These are phyloP conservation scores for Colostygia pectinataria DNA, from an alignment of 2,888 invertebrate species.

Conservation along the genomic window DNA sequence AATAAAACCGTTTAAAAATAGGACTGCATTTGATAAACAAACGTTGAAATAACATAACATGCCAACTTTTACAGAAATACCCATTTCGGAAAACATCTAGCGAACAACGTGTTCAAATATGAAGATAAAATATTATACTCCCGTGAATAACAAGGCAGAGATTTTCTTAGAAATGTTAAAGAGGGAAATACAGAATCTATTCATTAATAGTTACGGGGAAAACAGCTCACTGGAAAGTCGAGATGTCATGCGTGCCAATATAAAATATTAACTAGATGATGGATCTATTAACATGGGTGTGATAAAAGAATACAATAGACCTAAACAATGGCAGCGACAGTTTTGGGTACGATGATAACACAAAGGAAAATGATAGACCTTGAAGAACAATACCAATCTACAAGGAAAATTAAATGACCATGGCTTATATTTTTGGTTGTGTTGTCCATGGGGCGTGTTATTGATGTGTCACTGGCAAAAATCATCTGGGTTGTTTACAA, in stretches of 20 bases:
- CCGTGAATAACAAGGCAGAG: slow-evolving; percentile 1
- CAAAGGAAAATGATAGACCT: slow-evolving; percentile 6
- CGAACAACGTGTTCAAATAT: slow-evolving; percentile 7
- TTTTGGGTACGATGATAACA: slow-evolving; percentile 5
- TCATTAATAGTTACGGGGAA: slow-evolving; percentile 3
- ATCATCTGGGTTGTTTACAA: slow-evolving; percentile 10
- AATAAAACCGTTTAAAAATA: too few relatives aligned
- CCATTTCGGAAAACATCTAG: slow-evolving; percentile 2
- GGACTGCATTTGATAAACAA: not conserved
- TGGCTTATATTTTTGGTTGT: slow-evolving; percentile 2
- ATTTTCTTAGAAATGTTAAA: slow-evolving; percentile 9
- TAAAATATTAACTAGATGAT: not conserved
- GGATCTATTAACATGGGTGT: not conserved
- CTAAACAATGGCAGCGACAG: slow-evolving; percentile 3
- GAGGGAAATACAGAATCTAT: slow-evolving; percentile 10
- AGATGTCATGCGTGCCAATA: not conserved
- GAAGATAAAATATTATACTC: slow-evolving; percentile 2
- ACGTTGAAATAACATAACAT: not conserved
- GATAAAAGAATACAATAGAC: not conserved
- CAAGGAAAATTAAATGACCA: slow-evolving; percentile 7
- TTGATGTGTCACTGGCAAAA: slow-evolving; percentile 6
- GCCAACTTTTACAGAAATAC: slow-evolving; percentile 3
- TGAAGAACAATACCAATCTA: slow-evolving; percentile 9
- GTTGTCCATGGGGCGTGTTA: slow-evolving; percentile 2
- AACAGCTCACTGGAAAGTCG: not conserved